These are phyloP conservation scores for Alsophila aescularia DNA, from an alignment of 2,888 invertebrate genomes.

Conservation along the genomic window DNA sequence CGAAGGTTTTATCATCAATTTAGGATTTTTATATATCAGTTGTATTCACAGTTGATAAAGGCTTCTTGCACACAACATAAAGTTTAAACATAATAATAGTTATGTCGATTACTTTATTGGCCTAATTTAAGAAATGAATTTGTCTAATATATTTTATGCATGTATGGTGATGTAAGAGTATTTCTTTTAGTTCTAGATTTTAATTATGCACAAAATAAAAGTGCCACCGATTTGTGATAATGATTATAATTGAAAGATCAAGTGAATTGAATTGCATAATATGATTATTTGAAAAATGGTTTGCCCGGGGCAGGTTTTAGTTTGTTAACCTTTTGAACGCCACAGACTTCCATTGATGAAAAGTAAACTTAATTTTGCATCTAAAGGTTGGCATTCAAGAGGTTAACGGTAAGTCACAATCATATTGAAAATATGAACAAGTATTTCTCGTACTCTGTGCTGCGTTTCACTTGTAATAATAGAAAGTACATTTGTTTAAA, in stretches of 20 bases:
- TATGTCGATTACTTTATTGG: slow-evolving; percentile 36
- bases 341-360: too few species aligned
- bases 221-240: slow-evolving; percentile 47
- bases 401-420: slow-evolving; percentile 21
- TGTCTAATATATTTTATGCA: slow-evolving; percentile 9
- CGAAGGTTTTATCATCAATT: slow-evolving; percentile 76
- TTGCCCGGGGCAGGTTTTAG: slow-evolving; percentile 33
- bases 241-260: slow-evolving; percentile 32
- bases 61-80: slow-evolving; percentile 60
- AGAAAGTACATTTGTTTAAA: not conserved
- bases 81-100: slow-evolving; percentile 21
- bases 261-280: slow-evolving; percentile 37
- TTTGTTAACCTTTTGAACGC: too few species aligned
- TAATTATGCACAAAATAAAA: slow-evolving; percentile 55
- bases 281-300: slow-evolving; percentile 25
- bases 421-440: slow-evolving; percentile 42
- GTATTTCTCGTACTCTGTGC: slow-evolving; percentile 36
- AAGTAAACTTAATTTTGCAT: too few species aligned
- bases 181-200: slow-evolving; percentile 41
- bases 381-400: too few species aligned
- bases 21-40: slow-evolving; percentile 74
- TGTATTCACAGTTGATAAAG: slow-evolving; percentile 56
- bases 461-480: slow-evolving; percentile 32
- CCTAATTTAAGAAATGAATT: slow-evolving; percentile 46
- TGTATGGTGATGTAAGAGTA: slow-evolving; percentile 22